Conservation (phyloP, 2,797 vertebrate species). For the Ibycter americanus region DNA sequence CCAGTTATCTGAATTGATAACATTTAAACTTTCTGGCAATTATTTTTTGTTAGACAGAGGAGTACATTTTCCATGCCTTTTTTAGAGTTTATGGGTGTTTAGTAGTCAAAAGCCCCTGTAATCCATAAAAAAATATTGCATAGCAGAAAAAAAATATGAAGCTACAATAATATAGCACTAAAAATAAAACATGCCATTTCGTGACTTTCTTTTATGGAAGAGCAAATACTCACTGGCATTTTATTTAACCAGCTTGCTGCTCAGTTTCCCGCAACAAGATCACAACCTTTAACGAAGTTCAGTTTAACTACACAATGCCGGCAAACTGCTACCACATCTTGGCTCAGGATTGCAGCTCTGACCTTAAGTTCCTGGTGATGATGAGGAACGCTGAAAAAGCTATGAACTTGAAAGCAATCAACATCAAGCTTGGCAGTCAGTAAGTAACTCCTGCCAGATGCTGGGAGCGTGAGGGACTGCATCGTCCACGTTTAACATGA, state of each 20-base stretch:
- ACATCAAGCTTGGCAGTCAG: slow-evolving; percentile 76
- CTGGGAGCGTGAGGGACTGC: not conserved
- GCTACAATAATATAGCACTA: not conserved
- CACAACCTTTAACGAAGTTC: slow-evolving; percentile 72
- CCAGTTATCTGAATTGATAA: not conserved
- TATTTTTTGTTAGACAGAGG: not conserved
- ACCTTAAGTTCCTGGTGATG: slow-evolving; percentile 82
- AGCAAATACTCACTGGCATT: not conserved
- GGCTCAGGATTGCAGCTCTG: slow-evolving; percentile 81
- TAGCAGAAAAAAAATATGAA: not conserved
- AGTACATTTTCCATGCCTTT: not conserved
- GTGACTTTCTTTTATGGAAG: not conserved
- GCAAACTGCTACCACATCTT: slow-evolving; percentile 81
- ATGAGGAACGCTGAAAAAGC: slow-evolving; percentile 71
- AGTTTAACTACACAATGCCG: slow-evolving; percentile 73
- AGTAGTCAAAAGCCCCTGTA: not conserved
- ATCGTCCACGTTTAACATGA: not conserved
- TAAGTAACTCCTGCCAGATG: slow-evolving; percentile 65
- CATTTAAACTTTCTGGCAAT: not conserved
- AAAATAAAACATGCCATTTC: not conserved
- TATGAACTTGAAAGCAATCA: slow-evolving; percentile 70
- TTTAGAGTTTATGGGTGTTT: not conserved
- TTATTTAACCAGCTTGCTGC: slow-evolving; percentile 67
- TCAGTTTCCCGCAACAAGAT: slow-evolving; percentile 45
- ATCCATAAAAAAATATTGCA: not conserved